phyloP scores from a whole-genome alignment of 2,888 invertebrate species.

The Hypena proboscidalis region DNA sequence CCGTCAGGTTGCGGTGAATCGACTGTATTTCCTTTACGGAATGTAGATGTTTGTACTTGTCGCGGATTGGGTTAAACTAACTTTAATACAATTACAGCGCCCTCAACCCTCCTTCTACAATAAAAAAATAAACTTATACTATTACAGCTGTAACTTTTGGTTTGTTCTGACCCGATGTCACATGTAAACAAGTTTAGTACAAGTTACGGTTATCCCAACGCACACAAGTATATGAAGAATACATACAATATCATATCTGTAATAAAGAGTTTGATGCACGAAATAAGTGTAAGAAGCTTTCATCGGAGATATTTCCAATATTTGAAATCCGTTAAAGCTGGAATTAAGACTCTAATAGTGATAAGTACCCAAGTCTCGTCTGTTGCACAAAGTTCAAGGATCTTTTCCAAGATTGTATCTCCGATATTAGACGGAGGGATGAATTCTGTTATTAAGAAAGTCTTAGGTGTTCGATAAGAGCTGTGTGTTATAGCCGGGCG shows the following conservation, averaged over 20 bases:
- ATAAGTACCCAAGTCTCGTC: constrained; percentile 15
- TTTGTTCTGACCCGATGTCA: constrained; percentile 16
- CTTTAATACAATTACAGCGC: constrained; percentile 47
- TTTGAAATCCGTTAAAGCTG: constrained; percentile 18
- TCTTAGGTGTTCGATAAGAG: constrained; percentile 70
- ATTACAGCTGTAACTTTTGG: constrained; percentile 22
- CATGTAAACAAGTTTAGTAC: constrained; percentile 6
- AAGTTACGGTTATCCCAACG: constrained; percentile 1
- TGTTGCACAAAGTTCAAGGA: constrained; percentile 10
- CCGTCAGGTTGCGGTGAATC: constrained; percentile 66
- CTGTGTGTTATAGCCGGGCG: constrained; percentile 67
- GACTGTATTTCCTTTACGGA: constrained; percentile 58
- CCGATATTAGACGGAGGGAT: constrained; percentile 43
- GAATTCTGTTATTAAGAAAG: constrained; percentile 68
- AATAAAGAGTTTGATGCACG: background rate
- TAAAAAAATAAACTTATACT: constrained; percentile 19
- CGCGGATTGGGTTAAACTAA: constrained; percentile 44
- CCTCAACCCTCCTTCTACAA: constrained; percentile 6
- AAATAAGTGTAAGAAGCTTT: background rate
- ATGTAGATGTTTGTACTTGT: constrained; percentile 56
- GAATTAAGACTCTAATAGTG: constrained; percentile 25
- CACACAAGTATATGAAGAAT: background rate
- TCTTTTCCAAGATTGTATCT: constrained; percentile 26
- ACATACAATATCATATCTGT: background rate
- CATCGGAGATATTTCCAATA: constrained; percentile 10